Evolutionary conservation across 2,888 invertebrate species (phyloP), one percentile per base, ranked within the genome.

Genomic region (Macaria liturata): DNA sequence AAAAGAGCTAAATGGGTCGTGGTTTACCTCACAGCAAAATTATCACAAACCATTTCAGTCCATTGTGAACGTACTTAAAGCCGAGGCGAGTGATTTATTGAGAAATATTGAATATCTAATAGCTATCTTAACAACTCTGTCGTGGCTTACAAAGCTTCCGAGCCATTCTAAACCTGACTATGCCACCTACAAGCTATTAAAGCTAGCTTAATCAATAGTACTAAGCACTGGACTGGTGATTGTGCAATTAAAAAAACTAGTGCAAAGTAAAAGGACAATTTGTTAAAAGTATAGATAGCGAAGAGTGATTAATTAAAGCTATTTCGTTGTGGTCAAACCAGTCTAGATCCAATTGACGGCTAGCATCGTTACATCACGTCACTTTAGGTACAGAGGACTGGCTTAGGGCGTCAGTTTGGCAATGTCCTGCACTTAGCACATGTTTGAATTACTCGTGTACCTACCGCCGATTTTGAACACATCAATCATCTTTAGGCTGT

Each of bases 51-150:
- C 39, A 51, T 51, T 46, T 40, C 45, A 43, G 40, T 46, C 47
- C 45, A 55, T 46, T 59, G 54, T 54, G 48, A 50, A 48, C 46
- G 45, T 54, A 54, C 9, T 5, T 20, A 50, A 43, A 48, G 46
- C 42, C 37, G 50, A 42, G 40, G 45, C 40, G 32, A 55, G 48
- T 55, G 54, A 59, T 59, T 59, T 59, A 59, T 59, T 59, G 48
- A 51, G 59, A 55, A 55, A 55, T 52, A 55, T 52, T 52, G 59
- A 59, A 59, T 59, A 54, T 47, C 48, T 54, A 54, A 50, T 52
- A 57, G 7, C 20, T 20, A 7, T 54, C 54, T 54, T 51, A 54
- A 55, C 47, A 45, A 45, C 46, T 32, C 39, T 59, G 48, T 55
- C 51, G 48, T 54, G 50, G 45, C 54, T 50, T 48, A 46, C 9